A percentile compares a stretch with the other conserved stretches of the same genome.
Conservation (phyloP, 2,888 invertebrate species). For the Ceramica pisi region DNA sequence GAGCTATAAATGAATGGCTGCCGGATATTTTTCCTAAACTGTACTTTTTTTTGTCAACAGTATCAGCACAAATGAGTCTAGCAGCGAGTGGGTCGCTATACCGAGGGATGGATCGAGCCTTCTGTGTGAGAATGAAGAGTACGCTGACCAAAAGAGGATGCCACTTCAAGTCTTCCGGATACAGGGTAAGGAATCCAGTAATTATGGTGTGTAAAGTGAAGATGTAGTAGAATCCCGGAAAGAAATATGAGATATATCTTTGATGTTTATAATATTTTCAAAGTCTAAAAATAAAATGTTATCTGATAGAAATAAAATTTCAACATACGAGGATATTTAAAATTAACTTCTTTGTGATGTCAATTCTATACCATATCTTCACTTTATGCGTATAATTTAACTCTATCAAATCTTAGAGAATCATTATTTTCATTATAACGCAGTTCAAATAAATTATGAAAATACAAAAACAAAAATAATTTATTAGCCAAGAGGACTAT, state of each 20-base stretch:
- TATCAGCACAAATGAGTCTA: constrained; percentile 96
- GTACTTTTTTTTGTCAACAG: constrained; percentile 86
- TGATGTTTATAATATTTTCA: too few relatives aligned
- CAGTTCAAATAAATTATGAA: constrained; percentile 26
- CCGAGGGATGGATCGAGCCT: constrained; percentile 97
- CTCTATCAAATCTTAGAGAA: background rate
- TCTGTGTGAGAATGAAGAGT: constrained; percentile 99
- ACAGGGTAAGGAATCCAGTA: constrained; percentile 93
- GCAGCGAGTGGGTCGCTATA: constrained; percentile 93
- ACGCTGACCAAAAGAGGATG: constrained; percentile 99
- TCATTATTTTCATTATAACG: background rate
- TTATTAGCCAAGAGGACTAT: constrained; percentile 71
- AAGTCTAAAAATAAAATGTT: too few relatives aligned
- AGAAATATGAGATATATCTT: too few relatives aligned
- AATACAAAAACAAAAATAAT: constrained; percentile 62
- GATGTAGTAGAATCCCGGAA: constrained; percentile 34
- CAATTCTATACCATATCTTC: too few relatives aligned
- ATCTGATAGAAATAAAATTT: too few relatives aligned
- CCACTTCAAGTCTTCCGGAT: constrained; percentile 98
- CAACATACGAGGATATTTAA: too few relatives aligned
- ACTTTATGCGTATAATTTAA: too few relatives aligned
- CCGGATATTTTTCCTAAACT: background rate
- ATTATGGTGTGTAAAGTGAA: constrained; percentile 24
- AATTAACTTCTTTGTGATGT: too few relatives aligned
- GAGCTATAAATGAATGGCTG: too few relatives aligned